Evolutionary conservation across 2,888 invertebrate species (phyloP), one percentile per base, ranked within the genome.

Genomic region (Pyrocoelia pectoralis): DNA sequence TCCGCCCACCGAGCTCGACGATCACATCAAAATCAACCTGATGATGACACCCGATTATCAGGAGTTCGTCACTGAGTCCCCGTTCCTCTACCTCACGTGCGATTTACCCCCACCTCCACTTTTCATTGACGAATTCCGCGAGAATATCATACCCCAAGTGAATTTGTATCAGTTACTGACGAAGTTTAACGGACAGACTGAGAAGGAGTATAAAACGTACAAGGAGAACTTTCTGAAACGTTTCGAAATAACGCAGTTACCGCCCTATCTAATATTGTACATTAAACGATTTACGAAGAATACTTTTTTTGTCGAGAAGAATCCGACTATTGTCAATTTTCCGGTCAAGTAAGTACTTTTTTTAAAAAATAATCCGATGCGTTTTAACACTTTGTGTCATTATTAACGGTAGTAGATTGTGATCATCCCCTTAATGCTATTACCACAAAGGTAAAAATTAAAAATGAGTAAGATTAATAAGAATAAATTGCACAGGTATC

Each of bases 271-370:
- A 57, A 98, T 99, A 75, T 83, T 99, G 56, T 98, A 97, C 75
- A 95, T 98, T 68, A 98, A 98, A 83, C 86, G 99, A 68, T 99
- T 99, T 80, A 98, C 97, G 0, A 99, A 97, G 82, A 99, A 99
- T 79, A 97, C 97, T 4, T 99, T 98, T 83, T 99, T 97, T 76
- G 88, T 97, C 13, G 99, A 99, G 81, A 99, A 99, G 83, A 99
- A 99, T 84, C 98, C 98, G 1, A 99, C 99, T 0, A 99, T 99
- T 76, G 98, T 99, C 1, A 99, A 99, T 81, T 99, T 99, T 80
- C 99, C 99, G 2, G 96, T 99, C 65, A 97, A 96, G 95, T 97
- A 85, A 89, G 92, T 87, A 43, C 17, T n/a, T 49, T 33, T 43
- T 38, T 15, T 12, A n/a, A n/a, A n/a, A n/a, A n/a, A n/a, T n/a